Conservation (phyloP, 2,113 vertebrate species). For the Mus pahari region DNA sequence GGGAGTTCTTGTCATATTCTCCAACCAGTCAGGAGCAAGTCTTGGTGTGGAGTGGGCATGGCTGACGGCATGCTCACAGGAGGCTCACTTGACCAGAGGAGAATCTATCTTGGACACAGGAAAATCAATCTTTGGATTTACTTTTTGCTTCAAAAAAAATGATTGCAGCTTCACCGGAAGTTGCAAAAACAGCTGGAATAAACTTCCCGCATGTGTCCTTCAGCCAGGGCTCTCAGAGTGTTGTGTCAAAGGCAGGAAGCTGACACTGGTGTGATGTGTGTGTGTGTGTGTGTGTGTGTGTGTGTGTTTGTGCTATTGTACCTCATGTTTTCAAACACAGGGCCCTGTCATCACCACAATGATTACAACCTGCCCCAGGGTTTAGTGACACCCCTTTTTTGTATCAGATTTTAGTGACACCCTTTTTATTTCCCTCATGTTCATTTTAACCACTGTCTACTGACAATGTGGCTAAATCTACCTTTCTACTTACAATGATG, state of each 20-base stretch:
- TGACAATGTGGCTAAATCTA: neutral
- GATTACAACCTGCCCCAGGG: rapidly evolving
- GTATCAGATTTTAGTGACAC: neutral
- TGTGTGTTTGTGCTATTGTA: neutral
- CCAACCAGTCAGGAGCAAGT: neutral
- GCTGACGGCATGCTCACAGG: neutral
- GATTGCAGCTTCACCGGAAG: neutral
- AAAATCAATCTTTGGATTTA: neutral
- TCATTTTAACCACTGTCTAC: neutral
- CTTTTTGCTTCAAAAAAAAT: neutral
- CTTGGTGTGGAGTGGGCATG: neutral
- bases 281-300: rapidly evolving
- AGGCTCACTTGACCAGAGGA: neutral
- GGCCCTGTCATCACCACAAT: neutral
- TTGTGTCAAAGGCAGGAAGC: neutral
- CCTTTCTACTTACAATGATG: neutral
- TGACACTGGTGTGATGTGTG: rapidly evolving
- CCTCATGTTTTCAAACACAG: neutral
- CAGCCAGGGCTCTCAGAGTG: too few species aligned
- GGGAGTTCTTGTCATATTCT: neutral
- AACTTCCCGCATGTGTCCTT: neutral
- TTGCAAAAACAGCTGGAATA: neutral
- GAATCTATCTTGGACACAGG: too few species aligned
- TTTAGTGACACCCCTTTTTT: neutral
- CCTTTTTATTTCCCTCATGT: neutral